Evolutionary conservation across 2,113 vertebrate genomes (phyloP), one percentile per base, ranked within the genome.

Genomic region (Sardina pilchardus): DNA sequence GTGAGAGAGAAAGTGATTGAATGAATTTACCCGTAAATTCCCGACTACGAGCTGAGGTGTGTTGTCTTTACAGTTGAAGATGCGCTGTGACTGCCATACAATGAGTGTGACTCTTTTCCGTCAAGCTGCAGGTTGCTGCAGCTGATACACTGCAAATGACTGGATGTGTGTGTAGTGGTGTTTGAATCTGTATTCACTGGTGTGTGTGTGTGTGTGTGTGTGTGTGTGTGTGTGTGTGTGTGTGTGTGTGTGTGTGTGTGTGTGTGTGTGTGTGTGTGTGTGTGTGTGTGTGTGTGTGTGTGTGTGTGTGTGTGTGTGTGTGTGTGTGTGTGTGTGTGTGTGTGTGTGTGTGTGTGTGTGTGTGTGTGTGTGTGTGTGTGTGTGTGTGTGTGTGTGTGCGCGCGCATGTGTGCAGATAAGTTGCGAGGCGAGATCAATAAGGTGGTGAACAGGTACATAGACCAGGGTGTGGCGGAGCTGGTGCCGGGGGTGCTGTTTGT

Each of bases 391-490:
- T 71, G 21, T 34, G 45, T 75, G 34, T 86, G n/a, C 53, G 30
- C 24, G 8, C 78, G 53, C 6, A 6, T 43, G 19, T 44, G 1
- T 56, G 8, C 86, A 99, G 98, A 99, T 90, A 99, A 99, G 82
- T 96, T 99, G n/a, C 96, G 98, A 43, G 94, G 94, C 6, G 98
- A 99, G 92, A 99, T 99, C 90, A 99, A 99, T 94, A 99, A 99
- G 87, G 98, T 99, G 91, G 98, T 99, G 91, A 99, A 99, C 93
- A 98, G 96, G 88, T 99, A 99, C 92, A 99, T 99, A 0, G 98
- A 99, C 92, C 98, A 99, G 92, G 98, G 98, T 16, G 95, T 99
- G 0, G 98, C 98, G 0, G 98, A 99, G 93, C 94, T 99, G 21
- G 98, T 99, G 0, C 98, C 98, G 0, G 98, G 98, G 0, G 98